Evolutionary conservation across 2,113 vertebrate species (phyloP).

Genomic region (Oncorhynchus masou): DNA sequence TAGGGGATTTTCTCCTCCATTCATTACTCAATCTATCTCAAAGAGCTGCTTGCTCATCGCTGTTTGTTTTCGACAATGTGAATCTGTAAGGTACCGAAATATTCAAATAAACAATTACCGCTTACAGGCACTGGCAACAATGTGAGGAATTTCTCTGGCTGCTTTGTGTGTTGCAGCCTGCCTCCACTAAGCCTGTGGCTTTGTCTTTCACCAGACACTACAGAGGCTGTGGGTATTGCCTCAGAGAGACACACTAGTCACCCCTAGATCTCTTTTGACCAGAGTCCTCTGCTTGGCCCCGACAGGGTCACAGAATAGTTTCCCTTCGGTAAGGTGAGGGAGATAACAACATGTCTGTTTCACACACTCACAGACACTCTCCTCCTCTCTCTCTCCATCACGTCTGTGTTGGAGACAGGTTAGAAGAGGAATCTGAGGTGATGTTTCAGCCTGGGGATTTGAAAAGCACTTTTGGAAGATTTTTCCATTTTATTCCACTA

Average conservation of each 20-base stretch:
- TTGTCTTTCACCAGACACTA: slow-evolving; percentile 12
- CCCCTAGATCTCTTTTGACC: slow-evolving; percentile 46
- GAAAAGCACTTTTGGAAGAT: slow-evolving; percentile 56
- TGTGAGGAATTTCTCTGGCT: slow-evolving; percentile 53
- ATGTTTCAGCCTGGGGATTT: slow-evolving; percentile 71
- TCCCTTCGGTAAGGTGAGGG: slow-evolving; percentile 24
- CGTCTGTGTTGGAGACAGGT: slow-evolving; percentile 46
- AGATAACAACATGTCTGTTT: slow-evolving; percentile 42
- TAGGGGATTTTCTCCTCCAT: no score
- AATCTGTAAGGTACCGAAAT: slow-evolving; percentile 47
- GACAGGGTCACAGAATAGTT: slow-evolving; percentile 41
- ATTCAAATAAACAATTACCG: slow-evolving; percentile 70
- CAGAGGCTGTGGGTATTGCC: slow-evolving; percentile 25
- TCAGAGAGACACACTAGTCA: slow-evolving; percentile 47
- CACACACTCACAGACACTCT: not conserved
- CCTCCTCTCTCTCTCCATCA: not conserved
- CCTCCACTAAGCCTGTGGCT: slow-evolving; percentile 46
- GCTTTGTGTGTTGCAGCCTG: slow-evolving; percentile 45
- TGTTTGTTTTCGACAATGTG: slow-evolving; percentile 53
- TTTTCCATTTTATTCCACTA: slow-evolving; percentile 57
- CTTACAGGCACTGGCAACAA: slow-evolving; percentile 51
- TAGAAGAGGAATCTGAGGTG: slow-evolving; percentile 62
- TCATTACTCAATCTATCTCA: no score
- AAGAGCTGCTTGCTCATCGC: slow-evolving; percentile 1
- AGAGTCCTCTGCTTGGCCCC: slow-evolving; percentile 34